These are phyloP conservation scores for Telenomus remus DNA, from an alignment of 1,140 invertebrate species.

Conservation along the genomic window DNA sequence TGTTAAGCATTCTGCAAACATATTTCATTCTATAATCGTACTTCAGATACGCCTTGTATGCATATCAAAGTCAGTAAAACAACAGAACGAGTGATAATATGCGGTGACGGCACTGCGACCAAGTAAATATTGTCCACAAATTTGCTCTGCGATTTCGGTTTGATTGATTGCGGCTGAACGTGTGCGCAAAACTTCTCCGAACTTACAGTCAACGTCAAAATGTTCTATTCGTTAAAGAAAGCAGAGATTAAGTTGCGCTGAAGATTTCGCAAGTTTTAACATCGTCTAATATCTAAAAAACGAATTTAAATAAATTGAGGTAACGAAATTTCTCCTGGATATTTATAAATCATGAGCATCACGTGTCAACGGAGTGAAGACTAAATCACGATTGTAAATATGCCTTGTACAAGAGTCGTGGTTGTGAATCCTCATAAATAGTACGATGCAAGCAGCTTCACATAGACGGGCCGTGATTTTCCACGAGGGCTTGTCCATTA, in stretches of 20 bases:
- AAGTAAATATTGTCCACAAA: slow-evolving; percentile 31
- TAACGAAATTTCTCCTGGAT: slow-evolving; percentile 4
- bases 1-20: slow-evolving; percentile 6
- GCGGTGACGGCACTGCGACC: slow-evolving; percentile 13
- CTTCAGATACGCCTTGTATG: slow-evolving; percentile 9
- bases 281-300: background rate
- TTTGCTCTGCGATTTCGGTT: slow-evolving; percentile 9
- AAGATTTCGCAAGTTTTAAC: too few species aligned
- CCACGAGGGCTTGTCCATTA: slow-evolving; percentile 46
- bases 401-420: background rate
- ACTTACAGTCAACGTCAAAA: background rate
- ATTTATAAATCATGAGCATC: slow-evolving; percentile 21
- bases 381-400: slow-evolving; percentile 28
- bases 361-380: slow-evolving; percentile 40
- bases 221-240: background rate
- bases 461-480: slow-evolving; percentile 29
- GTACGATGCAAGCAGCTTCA: slow-evolving; percentile 29
- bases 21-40: slow-evolving; percentile 10
- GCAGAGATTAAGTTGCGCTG: too few species aligned
- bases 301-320: background rate
- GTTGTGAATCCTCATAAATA: too few species aligned
- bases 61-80: slow-evolving; percentile 20
- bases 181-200: slow-evolving; percentile 2
- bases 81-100: slow-evolving; percentile 24
- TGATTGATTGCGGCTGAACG: slow-evolving; percentile 6